Evolutionary conservation across 2,888 invertebrate species (phyloP), one percentile per base, ranked within the genome.

Genomic region (Chalcis sispes): DNA sequence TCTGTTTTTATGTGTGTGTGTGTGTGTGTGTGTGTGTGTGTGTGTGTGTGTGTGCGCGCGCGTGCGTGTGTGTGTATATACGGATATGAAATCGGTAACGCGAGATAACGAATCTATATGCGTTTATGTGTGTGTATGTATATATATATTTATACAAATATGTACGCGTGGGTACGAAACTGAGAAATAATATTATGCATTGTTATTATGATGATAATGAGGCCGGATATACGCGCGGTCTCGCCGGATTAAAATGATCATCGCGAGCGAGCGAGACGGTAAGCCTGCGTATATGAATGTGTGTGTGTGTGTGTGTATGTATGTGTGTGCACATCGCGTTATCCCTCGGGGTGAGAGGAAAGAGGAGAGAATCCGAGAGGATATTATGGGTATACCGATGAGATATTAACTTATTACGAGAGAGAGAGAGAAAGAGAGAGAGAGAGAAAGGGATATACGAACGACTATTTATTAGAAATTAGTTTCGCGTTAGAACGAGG

Each of bases 321-420:
- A 36, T 36, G 54, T 15, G n/a, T 27, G 32, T 64, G 32, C 50
- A 50, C 42, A 64, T 40, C 25, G 42, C 25, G 18, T 46, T 67
- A 67, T 46, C 56, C n/a, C n/a, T n/a, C 25, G 20, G 66, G 8
- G 54, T 10, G 25, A 13, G 23, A 2, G n/a, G n/a, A n/a, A n/a
- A n/a, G 42, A 25, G 18, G 10, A 36, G 42, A 58, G 58, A 46
- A 1, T 7, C 36, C 25, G 25, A 2, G n/a, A 23, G 46, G 46
- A 25, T 27, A 46, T 70, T 56, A 48, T 29, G 25, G 13, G 15
- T 50, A 20, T 10, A 23, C 20, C 61, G 36, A 40, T 70, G 75
- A 64, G 70, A 64, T 70, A 75, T 75, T 75, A 70, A 70, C 75
- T 70, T 62, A 62, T 54, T 46, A 23, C 27, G 23, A 18, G 15